Percentiles rank a stretch among this genome's conserved stretches.
phyloP scores from a whole-genome alignment of 1,140 invertebrate genomes.

The Drosophila mojavensis region DNA sequence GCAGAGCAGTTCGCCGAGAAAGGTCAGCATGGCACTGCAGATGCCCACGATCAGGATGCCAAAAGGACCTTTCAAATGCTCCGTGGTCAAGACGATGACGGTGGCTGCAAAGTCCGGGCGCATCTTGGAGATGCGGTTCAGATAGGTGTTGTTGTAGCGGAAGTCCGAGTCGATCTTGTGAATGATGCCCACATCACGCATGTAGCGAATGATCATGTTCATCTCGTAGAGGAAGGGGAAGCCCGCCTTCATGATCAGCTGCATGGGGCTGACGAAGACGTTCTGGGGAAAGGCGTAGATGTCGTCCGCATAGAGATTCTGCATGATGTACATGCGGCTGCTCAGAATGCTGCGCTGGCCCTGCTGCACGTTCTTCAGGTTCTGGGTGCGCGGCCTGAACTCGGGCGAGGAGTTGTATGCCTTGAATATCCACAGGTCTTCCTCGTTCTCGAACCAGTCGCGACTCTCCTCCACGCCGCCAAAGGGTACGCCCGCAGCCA shows the following conservation, averaged over 20 bases:
- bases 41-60: conserved; percentile 83
- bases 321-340: conserved; percentile 75
- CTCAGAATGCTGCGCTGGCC: conserved; percentile 77
- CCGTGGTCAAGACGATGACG: conserved; percentile 83
- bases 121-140: conserved; percentile 75
- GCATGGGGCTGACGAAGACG: conserved; percentile 85
- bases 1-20: conserved; percentile 52
- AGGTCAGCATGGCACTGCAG: conserved; percentile 38
- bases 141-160: conserved; percentile 73
- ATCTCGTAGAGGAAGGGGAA: conserved; percentile 85
- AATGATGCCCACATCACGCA: conserved; percentile 84
- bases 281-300: conserved; percentile 80
- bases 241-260: conserved; percentile 85
- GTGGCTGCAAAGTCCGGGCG: conserved; percentile 57
- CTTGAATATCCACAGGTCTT: conserved; percentile 84
- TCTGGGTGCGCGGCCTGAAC: conserved; percentile 80
- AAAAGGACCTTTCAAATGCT: conserved; percentile 85
- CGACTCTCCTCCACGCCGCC: conserved; percentile 84
- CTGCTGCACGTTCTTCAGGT: conserved; percentile 79
- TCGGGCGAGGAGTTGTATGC: conserved; percentile 81
- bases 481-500: conserved; percentile 83
- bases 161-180: conserved; percentile 75
- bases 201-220: conserved; percentile 80
- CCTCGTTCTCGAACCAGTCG: conserved; percentile 85
- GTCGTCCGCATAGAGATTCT: conserved; percentile 73